Base-by-base conservation (phyloP, 1,140 invertebrate species). In the Pemphigus obesinymphae region DNA sequence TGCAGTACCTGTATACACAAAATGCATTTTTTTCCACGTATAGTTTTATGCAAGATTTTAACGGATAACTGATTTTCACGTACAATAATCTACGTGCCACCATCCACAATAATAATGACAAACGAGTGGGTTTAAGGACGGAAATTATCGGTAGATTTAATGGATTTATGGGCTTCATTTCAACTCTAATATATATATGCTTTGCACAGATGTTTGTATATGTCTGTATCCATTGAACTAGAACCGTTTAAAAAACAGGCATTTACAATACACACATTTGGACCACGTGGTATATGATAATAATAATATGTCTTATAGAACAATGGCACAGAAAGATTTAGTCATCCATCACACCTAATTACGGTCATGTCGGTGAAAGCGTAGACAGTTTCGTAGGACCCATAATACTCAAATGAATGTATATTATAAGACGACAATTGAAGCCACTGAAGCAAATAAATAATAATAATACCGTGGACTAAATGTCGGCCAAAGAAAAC, bases 301-400 rank as follows among this genome's bases (percentile, higher is more conserved):
- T 43, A 5, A 68, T 68, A 48, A 17, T 48, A 20, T 26, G 40
- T 63, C 23, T 80, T 61, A n/a, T 26, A 63, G 55, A 80, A 80
- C 76, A 80, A 80, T 80, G 55, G 76, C 20, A 37, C 8, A 23
- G 29, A 80, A 80, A 61, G 53, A 80, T 63, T 80, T 43, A 80
- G 76, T 80, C 55, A 80, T 80, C 55, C 53, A 80, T 80, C 53
- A 58, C 76, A 43, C 76, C 53, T 80, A 80, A 80, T 80, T 80
- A 80, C 34, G 53, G 76, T 34, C 53, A 29, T 26, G 76, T 43
- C 55, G 53, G 76, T 80, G 76, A 80, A 80, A 80, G 76, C 76
- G 76, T 76, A 58, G 48, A 82, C 43, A 17, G 66, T 66, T 40
- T 50, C 20, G 63, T 13, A 13, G 45, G 45, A 34, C 40, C 26